Evolutionary conservation across 2,797 vertebrate species (phyloP), one percentile per base, ranked within the genome.

Genomic region (Selene dorsalis): DNA sequence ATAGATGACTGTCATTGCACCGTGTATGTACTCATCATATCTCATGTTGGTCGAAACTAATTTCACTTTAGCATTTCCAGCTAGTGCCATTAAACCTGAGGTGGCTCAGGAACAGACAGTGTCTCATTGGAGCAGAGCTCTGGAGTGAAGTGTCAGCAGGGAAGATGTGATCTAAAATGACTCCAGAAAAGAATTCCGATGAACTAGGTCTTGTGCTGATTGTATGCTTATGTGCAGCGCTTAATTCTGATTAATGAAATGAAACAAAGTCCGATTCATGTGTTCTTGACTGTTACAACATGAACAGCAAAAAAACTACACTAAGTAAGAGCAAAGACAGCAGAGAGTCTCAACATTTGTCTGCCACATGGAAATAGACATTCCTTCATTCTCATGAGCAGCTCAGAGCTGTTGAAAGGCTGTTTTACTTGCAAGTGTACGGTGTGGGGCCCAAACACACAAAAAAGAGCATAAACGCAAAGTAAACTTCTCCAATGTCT

Each of bases 401-500:
- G 20, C 71, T 35, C 17, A 52, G 8, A 4, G 8, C 43, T 72
- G 39, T 75, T 55, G 28, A n/a, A 16, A 43, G 18, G 22, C 53
- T 66, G 32, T 68, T 65, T 72, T 11, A 56, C 50, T 74, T 59
- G 2, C 45, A 48, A 59, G 30, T 41, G 32, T 22, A 38, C 39
- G 35, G 32, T 67, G 64, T 55, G 38, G 47, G 47, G 32, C 17
- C 53, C 35, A 64, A 69, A 68, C 53, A 77, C 61, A 60, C 3
- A 1, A 67, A 72, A 78, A 63, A 22, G 9, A 11, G 79, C 38
- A 64, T 45, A 52, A 16, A 13, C 14, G 55, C 14, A 17, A 60
- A 60, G 30, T 64, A 45, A 65, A 70, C 55, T 66, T 61, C 69
- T 68, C 60, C 38, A 11, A 17, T 50, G 10, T 61, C 17, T 67